phyloP scores from a whole-genome alignment of 1,140 invertebrate genomes.

The Euwallacea similis region DNA sequence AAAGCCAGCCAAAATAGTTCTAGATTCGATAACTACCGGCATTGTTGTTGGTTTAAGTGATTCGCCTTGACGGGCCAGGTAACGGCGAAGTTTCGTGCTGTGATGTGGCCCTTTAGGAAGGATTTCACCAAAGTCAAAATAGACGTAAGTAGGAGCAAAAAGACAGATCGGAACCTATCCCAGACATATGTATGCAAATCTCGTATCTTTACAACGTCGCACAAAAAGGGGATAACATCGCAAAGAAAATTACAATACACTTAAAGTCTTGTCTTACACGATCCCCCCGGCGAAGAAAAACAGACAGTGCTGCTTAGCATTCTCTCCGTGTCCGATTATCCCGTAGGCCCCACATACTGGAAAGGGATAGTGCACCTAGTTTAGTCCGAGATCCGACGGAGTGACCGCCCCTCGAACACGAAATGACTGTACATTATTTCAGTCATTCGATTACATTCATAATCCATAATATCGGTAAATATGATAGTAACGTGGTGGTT shows the following conservation, averaged over 20 bases:
- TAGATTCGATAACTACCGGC: too few relatives aligned
- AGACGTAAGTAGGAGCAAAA: slow-evolving; percentile 8
- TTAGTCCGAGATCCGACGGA: slow-evolving; percentile 15
- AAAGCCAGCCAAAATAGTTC: not conserved
- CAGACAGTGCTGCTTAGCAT: slow-evolving; percentile 31
- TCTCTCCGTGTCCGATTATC: slow-evolving; percentile 26
- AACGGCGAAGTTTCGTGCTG: not conserved
- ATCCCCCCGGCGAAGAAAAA: slow-evolving; percentile 27
- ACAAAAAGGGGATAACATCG: slow-evolving; percentile 31
- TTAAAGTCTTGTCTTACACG: slow-evolving; percentile 29
- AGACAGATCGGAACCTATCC: not conserved
- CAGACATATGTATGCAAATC: slow-evolving; percentile 21
- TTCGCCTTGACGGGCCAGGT: too few relatives aligned
- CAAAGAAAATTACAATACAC: slow-evolving; percentile 32
- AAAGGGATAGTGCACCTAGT: slow-evolving; percentile 10
- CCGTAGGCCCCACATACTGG: slow-evolving; percentile 17
- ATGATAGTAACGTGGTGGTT: too few relatives aligned
- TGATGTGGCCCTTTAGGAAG: slow-evolving; percentile 6
- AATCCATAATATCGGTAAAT: too few relatives aligned
- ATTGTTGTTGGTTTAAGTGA: too few relatives aligned
- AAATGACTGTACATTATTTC: too few relatives aligned
- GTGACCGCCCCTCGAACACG: too few relatives aligned
- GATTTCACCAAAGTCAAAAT: slow-evolving; percentile 17
- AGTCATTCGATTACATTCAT: too few relatives aligned
- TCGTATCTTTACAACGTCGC: slow-evolving; percentile 2